Conservation (phyloP, 1,140 invertebrate genomes). For the Aplysia californica region DNA sequence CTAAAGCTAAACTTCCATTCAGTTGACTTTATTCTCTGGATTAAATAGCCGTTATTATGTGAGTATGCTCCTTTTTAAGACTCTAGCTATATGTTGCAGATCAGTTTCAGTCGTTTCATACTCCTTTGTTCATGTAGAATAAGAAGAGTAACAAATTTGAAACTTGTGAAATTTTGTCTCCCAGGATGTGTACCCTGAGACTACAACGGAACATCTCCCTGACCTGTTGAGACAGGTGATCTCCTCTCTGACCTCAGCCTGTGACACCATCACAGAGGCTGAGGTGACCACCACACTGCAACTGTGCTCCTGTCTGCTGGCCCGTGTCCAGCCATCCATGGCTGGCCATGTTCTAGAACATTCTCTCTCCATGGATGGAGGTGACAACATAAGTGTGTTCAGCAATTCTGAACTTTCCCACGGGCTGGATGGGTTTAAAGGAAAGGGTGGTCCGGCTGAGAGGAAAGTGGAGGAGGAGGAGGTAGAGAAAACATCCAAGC, state of each 20-base stretch:
- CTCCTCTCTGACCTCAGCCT: slow-evolving; percentile 72
- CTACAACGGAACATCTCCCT: slow-evolving; percentile 83
- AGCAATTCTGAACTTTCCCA: neutral
- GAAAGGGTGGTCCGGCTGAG: too few relatives aligned
- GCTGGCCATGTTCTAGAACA: slow-evolving; percentile 43
- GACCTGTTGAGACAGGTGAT: slow-evolving; percentile 77
- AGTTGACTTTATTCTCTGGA: too few relatives aligned
- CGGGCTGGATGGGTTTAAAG: neutral
- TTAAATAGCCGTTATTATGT: too few relatives aligned
- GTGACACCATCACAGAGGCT: slow-evolving; percentile 72
- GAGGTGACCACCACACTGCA: slow-evolving; percentile 77
- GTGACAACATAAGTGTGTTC: slow-evolving; percentile 15
- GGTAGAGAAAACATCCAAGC: too few relatives aligned
- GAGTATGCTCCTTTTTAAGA: too few relatives aligned
- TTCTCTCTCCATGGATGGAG: neutral
- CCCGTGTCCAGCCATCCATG: slow-evolving; percentile 79
- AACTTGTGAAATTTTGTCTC: too few relatives aligned
- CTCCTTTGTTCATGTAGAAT: too few relatives aligned
- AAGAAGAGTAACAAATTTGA: too few relatives aligned
- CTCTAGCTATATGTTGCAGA: too few relatives aligned
- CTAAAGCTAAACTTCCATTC: too few relatives aligned
- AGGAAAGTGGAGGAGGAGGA: neutral
- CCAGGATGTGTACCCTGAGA: slow-evolving; percentile 81
- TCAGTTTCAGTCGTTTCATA: too few relatives aligned
- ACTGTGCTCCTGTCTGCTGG: slow-evolving; percentile 81